Evolutionary conservation across 2,113 vertebrate genomes (phyloP), one percentile per base, ranked within the genome.

Genomic region (Donacobius atricapilla): DNA sequence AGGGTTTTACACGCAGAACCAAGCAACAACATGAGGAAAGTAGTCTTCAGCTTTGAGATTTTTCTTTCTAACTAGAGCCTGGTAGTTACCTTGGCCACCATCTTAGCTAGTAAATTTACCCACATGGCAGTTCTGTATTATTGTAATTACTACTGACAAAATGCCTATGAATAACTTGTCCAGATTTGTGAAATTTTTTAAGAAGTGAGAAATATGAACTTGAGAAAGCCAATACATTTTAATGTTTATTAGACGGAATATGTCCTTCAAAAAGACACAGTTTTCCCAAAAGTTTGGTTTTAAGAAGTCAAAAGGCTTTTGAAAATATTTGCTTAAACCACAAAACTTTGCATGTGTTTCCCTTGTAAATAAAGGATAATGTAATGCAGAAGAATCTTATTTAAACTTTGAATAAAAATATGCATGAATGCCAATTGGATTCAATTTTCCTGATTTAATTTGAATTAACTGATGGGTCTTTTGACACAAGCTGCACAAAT

Each of bases 361-460:
- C 31, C 80, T 93, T 96, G 87, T 96, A 97, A 97, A 96, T 94
- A 96, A 96, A 92, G 51, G 54, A 76, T 92, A 97, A 81, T n/a
- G 91, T 45, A 88, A 45, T 58, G 60, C 58, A 95, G 88, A 92
- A 90, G 75, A 78, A 80, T 45, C 83, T 96, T 97, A 94, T 93
- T 98, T 97, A 97, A 97, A 94, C 82, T 93, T 75, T 63, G 71
- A 81, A 71, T 93, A 83, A 85, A 95, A 94, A 96, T 97, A 93
- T 65, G 79, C 90, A 90, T 79, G 83, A 92, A 91, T 97, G 85
- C 94, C 95, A 98, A 97, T 89, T 96, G 94, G 93, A 96, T 97
- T 98, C 92, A 96, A 95, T 98, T 97, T 98, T 97, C 82, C 93
- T 97, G 95, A 93, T 96, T 97, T 98, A 97, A 98, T 98, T 97